Percentiles rank a stretch among this genome's conserved stretches.
Evolutionary conservation across 2,113 vertebrate species (phyloP).

Genomic region (Cebus imitator): DNA sequence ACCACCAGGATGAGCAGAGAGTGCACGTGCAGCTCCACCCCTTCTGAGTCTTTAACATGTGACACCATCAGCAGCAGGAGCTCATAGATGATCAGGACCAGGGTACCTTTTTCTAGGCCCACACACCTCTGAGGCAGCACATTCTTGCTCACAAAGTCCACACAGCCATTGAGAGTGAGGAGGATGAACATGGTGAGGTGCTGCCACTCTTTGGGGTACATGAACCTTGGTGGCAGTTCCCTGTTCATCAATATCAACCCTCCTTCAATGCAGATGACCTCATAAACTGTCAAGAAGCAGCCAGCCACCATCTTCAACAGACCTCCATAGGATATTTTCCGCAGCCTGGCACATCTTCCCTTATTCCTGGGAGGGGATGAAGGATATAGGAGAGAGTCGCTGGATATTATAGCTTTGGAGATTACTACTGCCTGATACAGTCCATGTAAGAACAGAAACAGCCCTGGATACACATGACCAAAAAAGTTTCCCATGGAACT

Average conservation of each 20-base stretch:
- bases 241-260: constrained; percentile 21
- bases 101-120: constrained; percentile 11
- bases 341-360: constrained; percentile 44
- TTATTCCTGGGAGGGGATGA: not conserved
- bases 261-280: not conserved
- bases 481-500: constrained; percentile 59
- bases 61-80: constrained; percentile 49
- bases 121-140: constrained; percentile 39
- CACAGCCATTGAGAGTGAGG: constrained; percentile 47
- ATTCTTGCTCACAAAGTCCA: constrained; percentile 40
- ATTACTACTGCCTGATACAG: constrained; percentile 46
- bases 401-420: constrained; percentile 46
- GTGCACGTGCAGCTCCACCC: constrained; percentile 60
- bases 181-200: constrained; percentile 69
- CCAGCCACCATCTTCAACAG: constrained; percentile 48
- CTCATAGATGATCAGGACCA: not conserved
- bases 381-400: not conserved
- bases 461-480: constrained; percentile 58
- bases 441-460: constrained; percentile 54
- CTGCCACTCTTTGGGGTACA: constrained; percentile 64
- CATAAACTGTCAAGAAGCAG: constrained; percentile 9
- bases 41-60: not conserved
- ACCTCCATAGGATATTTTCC: constrained; percentile 10
- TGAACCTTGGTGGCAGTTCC: not conserved
- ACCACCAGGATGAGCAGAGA: constrained; percentile 57